Conservation (phyloP, 2,797 vertebrate genomes). For the Poecilia picta region DNA sequence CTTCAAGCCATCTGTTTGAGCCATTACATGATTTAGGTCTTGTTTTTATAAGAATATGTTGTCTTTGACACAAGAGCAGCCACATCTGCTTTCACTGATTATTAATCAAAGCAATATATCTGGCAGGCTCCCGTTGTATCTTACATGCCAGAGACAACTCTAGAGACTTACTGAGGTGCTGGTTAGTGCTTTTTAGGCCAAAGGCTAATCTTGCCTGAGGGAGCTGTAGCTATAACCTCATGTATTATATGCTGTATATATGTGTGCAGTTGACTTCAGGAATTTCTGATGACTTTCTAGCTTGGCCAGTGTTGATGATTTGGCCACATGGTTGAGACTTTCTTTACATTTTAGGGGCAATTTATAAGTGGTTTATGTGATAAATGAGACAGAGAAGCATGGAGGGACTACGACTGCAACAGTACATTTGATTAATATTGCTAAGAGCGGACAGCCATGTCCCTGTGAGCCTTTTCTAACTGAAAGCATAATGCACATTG, state of each 20-base stretch:
- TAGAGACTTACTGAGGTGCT: slow-evolving; percentile 32
- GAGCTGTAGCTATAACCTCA: slow-evolving; percentile 54
- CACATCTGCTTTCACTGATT: slow-evolving; percentile 52
- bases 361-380: slow-evolving; percentile 59
- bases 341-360: slow-evolving; percentile 38
- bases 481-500: slow-evolving; percentile 12
- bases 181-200: slow-evolving; percentile 46
- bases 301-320: slow-evolving; percentile 60
- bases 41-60: slow-evolving; percentile 37
- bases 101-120: slow-evolving; percentile 54
- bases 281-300: slow-evolving; percentile 45
- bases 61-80: slow-evolving; percentile 36
- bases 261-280: slow-evolving; percentile 45
- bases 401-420: slow-evolving; percentile 43
- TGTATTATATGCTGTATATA: slow-evolving; percentile 45
- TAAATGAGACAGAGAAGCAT: slow-evolving; percentile 11
- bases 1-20: slow-evolving; percentile 36
- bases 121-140: slow-evolving; percentile 50
- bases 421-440: slow-evolving; percentile 55
- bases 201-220: slow-evolving; percentile 65
- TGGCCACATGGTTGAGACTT: slow-evolving; percentile 39
- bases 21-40: slow-evolving; percentile 48
- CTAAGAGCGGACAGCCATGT: slow-evolving; percentile 26
- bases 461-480: slow-evolving; percentile 12
- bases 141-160: slow-evolving; percentile 34